A percentile compares a stretch with the other conserved stretches of the same genome.
Conservation (phyloP, 2,888 invertebrate species). For the Dromius quadrimaculatus region DNA sequence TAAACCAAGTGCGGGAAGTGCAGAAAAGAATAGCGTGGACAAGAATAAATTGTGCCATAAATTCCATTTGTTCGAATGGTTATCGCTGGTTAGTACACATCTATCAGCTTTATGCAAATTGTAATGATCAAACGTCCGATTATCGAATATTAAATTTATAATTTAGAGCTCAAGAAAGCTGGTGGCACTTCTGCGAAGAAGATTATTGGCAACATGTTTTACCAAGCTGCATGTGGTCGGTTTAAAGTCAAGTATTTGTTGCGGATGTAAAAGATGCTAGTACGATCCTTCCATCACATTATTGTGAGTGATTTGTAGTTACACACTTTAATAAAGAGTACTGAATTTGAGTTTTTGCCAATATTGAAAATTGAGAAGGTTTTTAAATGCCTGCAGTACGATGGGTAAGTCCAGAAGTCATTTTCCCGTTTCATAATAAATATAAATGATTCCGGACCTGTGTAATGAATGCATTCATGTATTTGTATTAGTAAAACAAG, state of each 20-base stretch:
- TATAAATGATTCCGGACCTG: too few relatives aligned
- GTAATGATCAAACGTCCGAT: conserved; percentile 33
- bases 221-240: conserved; percentile 1
- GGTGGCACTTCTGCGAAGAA: conserved; percentile 26
- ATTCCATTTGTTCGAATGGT: conserved; percentile 32
- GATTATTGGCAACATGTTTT: conserved; percentile 23
- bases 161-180: conserved; percentile 23
- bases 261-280: conserved; percentile 26
- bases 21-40: conserved; percentile 22
- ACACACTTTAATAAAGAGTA: too few relatives aligned
- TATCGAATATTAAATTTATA: conserved; percentile 38
- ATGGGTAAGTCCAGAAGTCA: too few relatives aligned
- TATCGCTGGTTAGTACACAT: conserved; percentile 31
- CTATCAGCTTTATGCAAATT: conserved; percentile 40
- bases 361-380: too few relatives aligned
- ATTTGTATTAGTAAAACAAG: neutral
- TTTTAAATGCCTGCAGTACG: too few relatives aligned
- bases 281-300: conserved; percentile 4
- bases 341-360: too few relatives aligned
- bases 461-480: neutral
- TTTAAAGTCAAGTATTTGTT: conserved; percentile 28
- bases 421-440: too few relatives aligned
- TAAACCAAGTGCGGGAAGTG: conserved; percentile 5
- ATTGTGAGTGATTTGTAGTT: too few relatives aligned
- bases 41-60: conserved; percentile 39